A percentile compares a stretch with the other conserved stretches of the same genome.
Conservation (phyloP, 2,113 vertebrate genomes). For the Poicephalus gulielmi region DNA sequence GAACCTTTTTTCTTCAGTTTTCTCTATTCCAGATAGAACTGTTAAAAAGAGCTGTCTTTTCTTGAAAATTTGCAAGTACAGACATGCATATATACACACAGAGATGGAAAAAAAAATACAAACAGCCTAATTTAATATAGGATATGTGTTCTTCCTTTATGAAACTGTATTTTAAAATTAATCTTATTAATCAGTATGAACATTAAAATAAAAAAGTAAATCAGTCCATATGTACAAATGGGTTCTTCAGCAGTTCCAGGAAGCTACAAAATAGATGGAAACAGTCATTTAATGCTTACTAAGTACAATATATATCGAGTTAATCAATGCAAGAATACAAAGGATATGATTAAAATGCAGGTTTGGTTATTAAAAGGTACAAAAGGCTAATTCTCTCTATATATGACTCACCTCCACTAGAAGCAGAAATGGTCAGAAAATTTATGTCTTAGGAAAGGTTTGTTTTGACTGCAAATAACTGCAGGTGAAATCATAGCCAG, state of each 20-base stretch:
- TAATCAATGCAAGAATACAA: constrained; percentile 11
- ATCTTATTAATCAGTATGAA: not conserved
- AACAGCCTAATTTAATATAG: not conserved
- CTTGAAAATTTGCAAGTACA: not conserved
- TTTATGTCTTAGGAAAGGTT: not conserved
- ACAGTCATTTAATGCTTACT: not conserved
- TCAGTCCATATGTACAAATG: not conserved
- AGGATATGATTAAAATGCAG: not conserved
- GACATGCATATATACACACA: not conserved
- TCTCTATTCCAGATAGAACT: not conserved
- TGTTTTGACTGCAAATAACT: constrained; percentile 10
- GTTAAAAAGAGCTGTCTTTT: not conserved
- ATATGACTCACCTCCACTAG: not conserved
- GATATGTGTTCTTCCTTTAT: not conserved
- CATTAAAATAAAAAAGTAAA: not conserved
- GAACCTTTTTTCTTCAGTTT: not conserved
- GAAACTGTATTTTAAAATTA: not conserved
- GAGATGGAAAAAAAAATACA: not conserved
- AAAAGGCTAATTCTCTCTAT: not conserved
- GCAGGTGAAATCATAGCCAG: not conserved
- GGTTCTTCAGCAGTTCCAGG: not conserved
- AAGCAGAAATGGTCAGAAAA: constrained; percentile 1
- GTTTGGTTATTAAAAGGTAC: constrained; percentile 3
- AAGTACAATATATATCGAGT: not conserved
- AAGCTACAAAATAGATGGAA: constrained; percentile 26